Base-by-base conservation (phyloP, 2,113 vertebrate genomes). In the Elephas maximus region DNA sequence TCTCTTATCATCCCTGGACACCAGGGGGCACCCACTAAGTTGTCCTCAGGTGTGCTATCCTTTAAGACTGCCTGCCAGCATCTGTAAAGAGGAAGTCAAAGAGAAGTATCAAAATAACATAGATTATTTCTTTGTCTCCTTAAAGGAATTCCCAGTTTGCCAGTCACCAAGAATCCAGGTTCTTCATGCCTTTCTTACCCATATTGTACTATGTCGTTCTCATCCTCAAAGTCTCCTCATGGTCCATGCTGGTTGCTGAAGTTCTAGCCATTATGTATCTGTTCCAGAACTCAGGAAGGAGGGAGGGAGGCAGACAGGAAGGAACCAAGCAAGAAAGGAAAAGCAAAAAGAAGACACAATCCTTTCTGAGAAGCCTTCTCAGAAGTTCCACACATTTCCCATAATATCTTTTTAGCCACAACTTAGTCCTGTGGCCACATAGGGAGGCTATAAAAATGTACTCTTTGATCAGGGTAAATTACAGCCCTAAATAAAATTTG, bases 1-100 rank as follows among this genome's bases (percentile, higher is more conserved):
- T 53, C 9, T 91, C 57, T 96, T 87, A 23, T 78, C 63, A 87
- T 92, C 26, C 87, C 57, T 90, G 79, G 26, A 88, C 33, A 83
- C 33, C 21, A 81, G 63, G 65, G 33, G 7, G 33, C 20, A 18
- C 37, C 91, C 86, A 79, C 69, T 76, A 91, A 93, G 79, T 41
- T 67, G 76, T 73, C 20, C 18, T 76, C 48, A 73, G n/a, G 12
- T 65, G 21, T 67, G n/a, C 76, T 88, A 71, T 20, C 92, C 87
- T 96, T 78, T 37, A 88, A 81, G 74, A 57, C 11, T 53, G 60
- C 74, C 76, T 62, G 10, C 51, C 77, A 37, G 53, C 24, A 41
- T 71, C 91, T 80, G 33, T 69, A 80, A 78, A 20, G 65, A 85
- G 45, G 51, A 51, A 62, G 63, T 90, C 83, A 94, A 51, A 81